Evolutionary conservation across 2,113 vertebrate genomes (phyloP), one percentile per base, ranked within the genome.

Genomic region (Microcebus ravelobensis): DNA sequence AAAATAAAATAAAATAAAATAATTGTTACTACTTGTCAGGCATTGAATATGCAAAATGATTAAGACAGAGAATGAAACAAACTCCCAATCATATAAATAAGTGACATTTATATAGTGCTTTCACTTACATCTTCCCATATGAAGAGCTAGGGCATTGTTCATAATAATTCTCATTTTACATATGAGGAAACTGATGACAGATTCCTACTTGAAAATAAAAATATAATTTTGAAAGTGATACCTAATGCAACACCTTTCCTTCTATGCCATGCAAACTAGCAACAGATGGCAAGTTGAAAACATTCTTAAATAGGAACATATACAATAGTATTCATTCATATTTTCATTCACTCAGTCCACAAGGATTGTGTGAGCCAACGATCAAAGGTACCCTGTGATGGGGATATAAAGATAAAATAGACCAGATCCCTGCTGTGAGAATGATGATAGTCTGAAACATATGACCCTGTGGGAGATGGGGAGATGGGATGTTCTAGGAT

Each of bases 41-140:
- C 18, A 87, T 12, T 12, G n/a, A 91, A 20, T 23, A 74, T 36
- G 36, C 39, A 80, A 79, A 92, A 84, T 84, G 90, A 92, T 81
- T 34, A 88, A 97, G 55, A 80, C 29, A 83, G 29, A 89, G 2
- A 94, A 90, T 80, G 36, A 91, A 94, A 82, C 77, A 61, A 90
- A 36, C 27, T 92, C 39, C 31, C 27, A 61, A 15, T 77, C 77
- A 34, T 45, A 91, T 45, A 91, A 29, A 57, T 50, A 82, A 61
- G 20, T 71, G 77, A 95, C 6, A 39, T 48, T 68, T 76, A 10
- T 14, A 36, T 57, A 39, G 27, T 48, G 39, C n/a, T 90, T 87
- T 80, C 48, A 74, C 27, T 87, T 74, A 86, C 4, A 14, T 83
- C 61, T 90, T 95, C 27, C 70, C 55, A 61, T 50, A 90, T 95